Evolutionary conservation across 2,888 invertebrate species (phyloP).

Genomic region (Luperina testacea): DNA sequence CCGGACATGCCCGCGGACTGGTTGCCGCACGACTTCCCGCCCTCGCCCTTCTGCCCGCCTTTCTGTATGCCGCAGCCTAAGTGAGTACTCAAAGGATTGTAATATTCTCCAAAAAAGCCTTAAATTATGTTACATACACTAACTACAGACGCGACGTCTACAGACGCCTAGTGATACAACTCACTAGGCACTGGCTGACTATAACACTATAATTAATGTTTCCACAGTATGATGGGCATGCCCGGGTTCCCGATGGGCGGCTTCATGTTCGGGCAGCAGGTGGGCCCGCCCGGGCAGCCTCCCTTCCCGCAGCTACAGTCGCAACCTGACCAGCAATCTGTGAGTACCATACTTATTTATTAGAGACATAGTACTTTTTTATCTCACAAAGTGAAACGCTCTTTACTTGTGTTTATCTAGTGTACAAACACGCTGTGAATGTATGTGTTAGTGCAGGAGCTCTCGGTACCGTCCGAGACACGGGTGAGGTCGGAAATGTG

Average conservation of each 20-base stretch:
- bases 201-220: not conserved
- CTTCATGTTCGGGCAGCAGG: conserved; percentile 85
- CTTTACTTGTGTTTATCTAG: too few relatives aligned
- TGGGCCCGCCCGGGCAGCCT: conserved; percentile 67
- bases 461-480: too few relatives aligned
- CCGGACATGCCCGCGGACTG: conserved; percentile 76
- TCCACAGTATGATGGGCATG: conserved; percentile 75
- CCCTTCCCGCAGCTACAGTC: conserved; percentile 64
- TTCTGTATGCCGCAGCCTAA: conserved; percentile 86
- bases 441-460: too few relatives aligned
- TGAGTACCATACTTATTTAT: conserved; percentile 17
- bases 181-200: not conserved
- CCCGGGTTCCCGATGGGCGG: conserved; percentile 83
- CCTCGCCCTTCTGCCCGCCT: conserved; percentile 77
- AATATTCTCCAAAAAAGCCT: not conserved
- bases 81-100: conserved; percentile 71
- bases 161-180: too few relatives aligned
- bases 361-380: not conserved
- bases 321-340: conserved; percentile 54
- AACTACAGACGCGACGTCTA: not conserved
- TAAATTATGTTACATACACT: not conserved
- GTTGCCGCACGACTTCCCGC: conserved; percentile 78
- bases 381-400: not conserved
- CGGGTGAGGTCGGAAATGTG: too few relatives aligned
- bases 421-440: too few relatives aligned